A percentile compares a stretch with the other conserved stretches of the same genome.
phyloP scores from a whole-genome alignment of 1,140 invertebrate genomes.

The Nilaparvata lugens region DNA sequence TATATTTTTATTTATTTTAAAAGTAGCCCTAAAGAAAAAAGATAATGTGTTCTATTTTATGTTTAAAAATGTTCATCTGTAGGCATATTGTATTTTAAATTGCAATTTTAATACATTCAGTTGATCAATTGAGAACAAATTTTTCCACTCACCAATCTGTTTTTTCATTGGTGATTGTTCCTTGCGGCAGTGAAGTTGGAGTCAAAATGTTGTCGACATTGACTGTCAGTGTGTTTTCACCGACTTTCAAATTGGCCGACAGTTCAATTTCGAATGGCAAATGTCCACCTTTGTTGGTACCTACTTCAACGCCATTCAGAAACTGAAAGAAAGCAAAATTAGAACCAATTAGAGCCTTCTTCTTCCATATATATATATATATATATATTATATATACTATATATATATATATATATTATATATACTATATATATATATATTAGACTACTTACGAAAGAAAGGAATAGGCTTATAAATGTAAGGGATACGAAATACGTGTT shows the following conservation, averaged over 20 bases:
- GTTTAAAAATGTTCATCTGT: too few relatives aligned
- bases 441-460: too few relatives aligned
- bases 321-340: slow-evolving; percentile 35
- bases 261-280: slow-evolving; percentile 52
- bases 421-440: too few relatives aligned
- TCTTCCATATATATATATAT: too few relatives aligned
- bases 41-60: too few relatives aligned
- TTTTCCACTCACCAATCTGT: neutral
- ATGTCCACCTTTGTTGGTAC: slow-evolving; percentile 50
- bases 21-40: too few relatives aligned
- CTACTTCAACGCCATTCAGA: slow-evolving; percentile 43
- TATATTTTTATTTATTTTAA: too few relatives aligned
- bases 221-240: slow-evolving; percentile 44
- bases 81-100: too few relatives aligned
- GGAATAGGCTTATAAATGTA: too few relatives aligned
- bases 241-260: slow-evolving; percentile 27
- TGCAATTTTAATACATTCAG: too few relatives aligned
- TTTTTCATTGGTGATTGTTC: slow-evolving; percentile 14
- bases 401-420: too few relatives aligned
- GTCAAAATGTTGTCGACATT: slow-evolving; percentile 57
- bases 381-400: neutral
- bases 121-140: neutral
- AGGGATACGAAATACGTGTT: too few relatives aligned
- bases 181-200: slow-evolving; percentile 40
- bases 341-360: neutral